Evolutionary conservation across 1,140 invertebrate genomes (phyloP).

Genomic region (Cotesia glomerata): DNA sequence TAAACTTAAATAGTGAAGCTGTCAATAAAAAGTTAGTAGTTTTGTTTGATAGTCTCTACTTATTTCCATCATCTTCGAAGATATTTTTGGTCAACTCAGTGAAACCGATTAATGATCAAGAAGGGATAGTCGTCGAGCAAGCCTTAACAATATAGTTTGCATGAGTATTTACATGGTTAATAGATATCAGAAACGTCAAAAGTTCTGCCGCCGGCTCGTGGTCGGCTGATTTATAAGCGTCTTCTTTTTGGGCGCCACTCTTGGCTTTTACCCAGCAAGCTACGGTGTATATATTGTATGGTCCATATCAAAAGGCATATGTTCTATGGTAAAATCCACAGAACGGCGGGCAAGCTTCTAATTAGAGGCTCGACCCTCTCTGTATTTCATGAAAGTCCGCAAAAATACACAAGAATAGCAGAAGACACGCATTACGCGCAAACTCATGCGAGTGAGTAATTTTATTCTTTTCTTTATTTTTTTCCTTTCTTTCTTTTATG

Average conservation of each 20-base stretch:
- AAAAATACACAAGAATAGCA: neutral
- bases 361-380: slow-evolving; percentile 48
- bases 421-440: slow-evolving; percentile 19
- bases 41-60: neutral
- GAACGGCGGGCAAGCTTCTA: slow-evolving; percentile 44
- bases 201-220: slow-evolving; percentile 42
- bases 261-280: neutral
- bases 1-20: too few species aligned
- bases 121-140: neutral
- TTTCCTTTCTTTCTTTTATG: slow-evolving; percentile 13
- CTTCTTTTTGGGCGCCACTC: slow-evolving; percentile 33
- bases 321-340: slow-evolving; percentile 47
- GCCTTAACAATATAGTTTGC: slow-evolving; percentile 5
- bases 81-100: neutral
- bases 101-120: neutral
- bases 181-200: slow-evolving; percentile 36
- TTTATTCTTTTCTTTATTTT: slow-evolving; percentile 12
- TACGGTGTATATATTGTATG: slow-evolving; percentile 7
- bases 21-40: neutral
- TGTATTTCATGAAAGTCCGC: neutral
- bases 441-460: slow-evolving; percentile 10
- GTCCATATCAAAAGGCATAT: slow-evolving; percentile 48
- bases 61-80: neutral
- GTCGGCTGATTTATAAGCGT: slow-evolving; percentile 52
- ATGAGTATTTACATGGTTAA: neutral